Evolutionary conservation across 2,113 vertebrate genomes (phyloP).

Genomic region (Pseudolaguvia tuberculata): DNA sequence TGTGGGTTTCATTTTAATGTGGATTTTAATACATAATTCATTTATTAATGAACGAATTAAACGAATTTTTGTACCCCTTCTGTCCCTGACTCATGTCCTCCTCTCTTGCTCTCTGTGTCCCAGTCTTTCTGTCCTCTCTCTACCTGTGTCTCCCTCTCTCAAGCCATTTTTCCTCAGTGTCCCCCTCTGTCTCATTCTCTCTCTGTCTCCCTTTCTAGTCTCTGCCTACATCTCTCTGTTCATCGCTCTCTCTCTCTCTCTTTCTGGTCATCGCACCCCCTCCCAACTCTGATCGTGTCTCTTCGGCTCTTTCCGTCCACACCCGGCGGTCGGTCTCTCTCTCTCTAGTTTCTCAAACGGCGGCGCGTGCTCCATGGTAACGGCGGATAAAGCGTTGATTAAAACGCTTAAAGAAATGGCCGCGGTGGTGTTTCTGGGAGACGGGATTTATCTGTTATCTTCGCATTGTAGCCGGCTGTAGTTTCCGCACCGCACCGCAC

Average conservation of each 20-base stretch:
- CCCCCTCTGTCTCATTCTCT: too few relatives aligned
- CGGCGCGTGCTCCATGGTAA: background rate
- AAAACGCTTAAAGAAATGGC: background rate
- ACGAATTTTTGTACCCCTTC: too few relatives aligned
- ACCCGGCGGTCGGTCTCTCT: background rate
- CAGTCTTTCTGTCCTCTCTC: too few relatives aligned
- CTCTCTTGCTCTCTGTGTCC: too few relatives aligned
- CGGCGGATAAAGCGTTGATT: background rate
- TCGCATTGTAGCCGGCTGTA: background rate
- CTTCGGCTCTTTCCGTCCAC: background rate
- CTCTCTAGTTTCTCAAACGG: background rate
- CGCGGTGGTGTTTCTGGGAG: background rate
- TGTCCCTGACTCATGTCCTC: too few relatives aligned
- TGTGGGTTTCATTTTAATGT: too few relatives aligned
- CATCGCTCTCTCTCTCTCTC: background rate
- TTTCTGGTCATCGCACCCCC: background rate
- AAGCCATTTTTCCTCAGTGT: too few relatives aligned
- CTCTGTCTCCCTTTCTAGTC: too few relatives aligned
- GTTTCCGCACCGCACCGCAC: background rate
- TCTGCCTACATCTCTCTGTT: background rate
- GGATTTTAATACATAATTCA: too few relatives aligned
- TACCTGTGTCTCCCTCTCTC: too few relatives aligned
- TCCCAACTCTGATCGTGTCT: slow-evolving; percentile 12
- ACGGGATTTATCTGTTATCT: background rate
- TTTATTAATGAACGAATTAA: too few relatives aligned